Percentiles rank a stretch among this genome's conserved stretches.
phyloP scores from a whole-genome alignment of 1,140 invertebrate species.

The Drosophila murphyi region DNA sequence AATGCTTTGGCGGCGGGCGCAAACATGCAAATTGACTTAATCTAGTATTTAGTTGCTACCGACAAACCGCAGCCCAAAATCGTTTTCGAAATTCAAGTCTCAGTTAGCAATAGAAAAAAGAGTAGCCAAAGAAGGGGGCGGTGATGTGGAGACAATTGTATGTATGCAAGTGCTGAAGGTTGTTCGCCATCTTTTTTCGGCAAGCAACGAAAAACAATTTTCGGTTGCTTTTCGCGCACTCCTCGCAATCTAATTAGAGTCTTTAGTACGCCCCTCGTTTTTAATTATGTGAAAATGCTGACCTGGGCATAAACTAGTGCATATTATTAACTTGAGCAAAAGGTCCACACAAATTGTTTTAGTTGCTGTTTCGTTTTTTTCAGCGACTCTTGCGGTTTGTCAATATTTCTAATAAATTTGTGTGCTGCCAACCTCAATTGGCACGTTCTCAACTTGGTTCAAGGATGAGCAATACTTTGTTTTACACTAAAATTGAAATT shows the following conservation, averaged over 20 bases:
- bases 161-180: constrained; percentile 70
- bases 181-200: constrained; percentile 18
- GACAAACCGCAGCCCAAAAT: constrained; percentile 61
- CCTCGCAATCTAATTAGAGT: constrained; percentile 68
- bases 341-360: constrained; percentile 47
- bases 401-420: constrained; percentile 64
- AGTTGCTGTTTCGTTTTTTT: constrained; percentile 10
- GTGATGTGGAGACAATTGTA: constrained; percentile 62
- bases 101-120: constrained; percentile 22
- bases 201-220: constrained; percentile 28
- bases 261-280: constrained; percentile 64
- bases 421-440: constrained; percentile 71
- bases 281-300: constrained; percentile 75
- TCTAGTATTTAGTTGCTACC: constrained; percentile 68
- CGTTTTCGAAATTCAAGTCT: constrained; percentile 37
- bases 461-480: constrained; percentile 52
- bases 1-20: constrained; percentile 59
- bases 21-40: constrained; percentile 79
- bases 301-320: constrained; percentile 62
- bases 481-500: constrained; percentile 32
- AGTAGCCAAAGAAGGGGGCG: constrained; percentile 17
- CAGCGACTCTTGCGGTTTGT: constrained; percentile 64
- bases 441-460: constrained; percentile 72
- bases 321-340: constrained; percentile 48
- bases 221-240: constrained; percentile 48